These are phyloP conservation scores for Mustela lutreola DNA, from an alignment of 2,113 vertebrate species.

Conservation along the genomic window DNA sequence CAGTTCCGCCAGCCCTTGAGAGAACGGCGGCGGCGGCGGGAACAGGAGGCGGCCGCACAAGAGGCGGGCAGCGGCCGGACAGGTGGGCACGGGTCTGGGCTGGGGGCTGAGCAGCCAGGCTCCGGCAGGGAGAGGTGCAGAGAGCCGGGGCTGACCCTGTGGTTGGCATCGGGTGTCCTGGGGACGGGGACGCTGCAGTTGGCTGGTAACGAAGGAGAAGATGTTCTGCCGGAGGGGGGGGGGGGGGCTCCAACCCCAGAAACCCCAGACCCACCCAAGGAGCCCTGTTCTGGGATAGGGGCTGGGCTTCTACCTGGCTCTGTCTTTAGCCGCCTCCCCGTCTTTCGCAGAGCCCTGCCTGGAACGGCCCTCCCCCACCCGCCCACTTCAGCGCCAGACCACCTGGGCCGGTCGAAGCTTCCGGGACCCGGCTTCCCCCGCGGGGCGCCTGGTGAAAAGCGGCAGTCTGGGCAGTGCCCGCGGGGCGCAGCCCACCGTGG, in stretches of 20 bases:
- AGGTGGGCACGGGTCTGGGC: constrained; percentile 64
- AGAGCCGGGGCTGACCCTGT: not conserved
- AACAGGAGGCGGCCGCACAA: not conserved
- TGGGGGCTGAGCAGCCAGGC: not conserved
- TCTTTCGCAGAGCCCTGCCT: constrained; percentile 53
- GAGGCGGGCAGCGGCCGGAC: constrained; percentile 51
- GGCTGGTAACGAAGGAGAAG: not conserved
- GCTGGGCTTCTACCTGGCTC: not conserved
- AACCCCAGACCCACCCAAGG: not conserved
- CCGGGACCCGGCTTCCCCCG: constrained; percentile 88
- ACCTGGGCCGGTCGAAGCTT: constrained; percentile 94
- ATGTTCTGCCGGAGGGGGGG: not conserved
- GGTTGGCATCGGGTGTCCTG: not conserved
- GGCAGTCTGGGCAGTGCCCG: constrained; percentile 92
- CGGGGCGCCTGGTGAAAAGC: constrained; percentile 91
- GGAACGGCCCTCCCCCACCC: constrained; percentile 71
- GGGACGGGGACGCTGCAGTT: not conserved
- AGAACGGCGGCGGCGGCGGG: constrained; percentile 77
- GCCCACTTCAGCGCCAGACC: constrained; percentile 91
- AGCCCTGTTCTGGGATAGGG: not conserved
- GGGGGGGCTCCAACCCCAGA: not conserved
- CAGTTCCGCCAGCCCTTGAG: constrained; percentile 94
- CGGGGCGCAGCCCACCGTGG: constrained; percentile 71
- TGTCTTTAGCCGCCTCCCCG: not conserved
- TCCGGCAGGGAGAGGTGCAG: not conserved